Evolutionary conservation across 2,888 invertebrate genomes (phyloP).

Genomic region (Colletes collaris): DNA sequence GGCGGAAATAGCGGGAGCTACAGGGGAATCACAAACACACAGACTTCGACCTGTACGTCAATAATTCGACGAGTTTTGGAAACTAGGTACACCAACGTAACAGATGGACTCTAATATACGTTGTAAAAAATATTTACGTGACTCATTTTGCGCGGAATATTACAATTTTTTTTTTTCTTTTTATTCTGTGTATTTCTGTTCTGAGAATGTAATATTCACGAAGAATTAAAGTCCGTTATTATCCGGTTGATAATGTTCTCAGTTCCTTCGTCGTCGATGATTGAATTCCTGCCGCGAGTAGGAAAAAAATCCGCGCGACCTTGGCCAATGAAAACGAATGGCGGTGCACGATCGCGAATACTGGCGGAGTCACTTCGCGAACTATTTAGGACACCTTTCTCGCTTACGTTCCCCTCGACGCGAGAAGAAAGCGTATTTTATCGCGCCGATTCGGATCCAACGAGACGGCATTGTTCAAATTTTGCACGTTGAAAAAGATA

Average conservation of each 20-base stretch:
- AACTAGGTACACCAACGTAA: too few relatives aligned
- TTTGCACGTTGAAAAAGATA: too few relatives aligned
- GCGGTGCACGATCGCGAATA: constrained; percentile 11
- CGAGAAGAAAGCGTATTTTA: constrained; percentile 29
- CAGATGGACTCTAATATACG: too few relatives aligned
- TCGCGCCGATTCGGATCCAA: not conserved
- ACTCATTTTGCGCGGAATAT: too few relatives aligned
- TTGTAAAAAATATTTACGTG: too few relatives aligned
- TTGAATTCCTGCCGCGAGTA: constrained; percentile 22
- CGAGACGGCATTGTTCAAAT: constrained; percentile 7
- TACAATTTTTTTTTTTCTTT: too few relatives aligned
- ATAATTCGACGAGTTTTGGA: too few relatives aligned
- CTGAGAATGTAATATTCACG: too few relatives aligned
- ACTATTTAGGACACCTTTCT: constrained; percentile 49
- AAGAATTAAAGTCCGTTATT: not conserved
- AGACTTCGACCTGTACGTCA: too few relatives aligned
- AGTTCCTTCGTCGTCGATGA: not conserved
- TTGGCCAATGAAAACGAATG: constrained; percentile 61
- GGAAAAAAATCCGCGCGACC: constrained; percentile 44
- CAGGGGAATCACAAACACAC: too few relatives aligned
- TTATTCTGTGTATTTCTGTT: too few relatives aligned
- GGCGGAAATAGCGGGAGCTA: too few relatives aligned
- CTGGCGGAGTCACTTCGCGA: constrained; percentile 37
- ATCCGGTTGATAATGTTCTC: not conserved
- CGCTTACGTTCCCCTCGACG: constrained; percentile 25